A percentile compares a stretch with the other conserved stretches of the same genome.
Conservation (phyloP, 1,140 invertebrate species). For the Lineus longissimus region DNA sequence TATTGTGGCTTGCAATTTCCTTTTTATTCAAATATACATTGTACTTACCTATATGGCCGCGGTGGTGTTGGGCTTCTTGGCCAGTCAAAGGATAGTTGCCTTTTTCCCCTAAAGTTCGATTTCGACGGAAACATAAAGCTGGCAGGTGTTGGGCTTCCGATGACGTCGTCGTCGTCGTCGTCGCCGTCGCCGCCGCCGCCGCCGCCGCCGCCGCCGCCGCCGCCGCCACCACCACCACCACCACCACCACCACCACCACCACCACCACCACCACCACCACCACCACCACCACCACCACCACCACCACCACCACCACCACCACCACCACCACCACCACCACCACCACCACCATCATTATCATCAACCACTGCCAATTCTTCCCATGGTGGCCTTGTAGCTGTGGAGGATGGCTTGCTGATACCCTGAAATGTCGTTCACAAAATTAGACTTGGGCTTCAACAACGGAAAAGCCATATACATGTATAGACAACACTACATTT, state of each 20-base stretch:
- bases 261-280: constrained; percentile 1
- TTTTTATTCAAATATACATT: no score
- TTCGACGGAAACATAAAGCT: no score
- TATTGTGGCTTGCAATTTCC: no score
- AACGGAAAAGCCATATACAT: neutral
- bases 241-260: constrained; percentile 1
- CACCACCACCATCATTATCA: no score
- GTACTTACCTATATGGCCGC: no score
- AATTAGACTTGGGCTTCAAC: neutral
- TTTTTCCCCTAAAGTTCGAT: no score
- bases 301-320: constrained; percentile 12
- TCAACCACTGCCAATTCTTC: constrained; percentile 6
- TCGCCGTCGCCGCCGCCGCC: constrained; percentile 1
- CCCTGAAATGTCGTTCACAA: neutral
- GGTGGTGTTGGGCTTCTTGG: no score
- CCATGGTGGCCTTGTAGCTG: neutral
- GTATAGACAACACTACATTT: no score
- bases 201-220: constrained; percentile 1
- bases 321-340: constrained; percentile 11
- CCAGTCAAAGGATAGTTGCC: no score
- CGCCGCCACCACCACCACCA: constrained; percentile 1
- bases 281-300: constrained; percentile 8
- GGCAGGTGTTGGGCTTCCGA: no score
- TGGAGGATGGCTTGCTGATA: neutral
- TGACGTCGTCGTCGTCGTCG: no score